phyloP scores from a whole-genome alignment of 2,113 vertebrate genomes.

The Myrmecophaga tridactyla region DNA sequence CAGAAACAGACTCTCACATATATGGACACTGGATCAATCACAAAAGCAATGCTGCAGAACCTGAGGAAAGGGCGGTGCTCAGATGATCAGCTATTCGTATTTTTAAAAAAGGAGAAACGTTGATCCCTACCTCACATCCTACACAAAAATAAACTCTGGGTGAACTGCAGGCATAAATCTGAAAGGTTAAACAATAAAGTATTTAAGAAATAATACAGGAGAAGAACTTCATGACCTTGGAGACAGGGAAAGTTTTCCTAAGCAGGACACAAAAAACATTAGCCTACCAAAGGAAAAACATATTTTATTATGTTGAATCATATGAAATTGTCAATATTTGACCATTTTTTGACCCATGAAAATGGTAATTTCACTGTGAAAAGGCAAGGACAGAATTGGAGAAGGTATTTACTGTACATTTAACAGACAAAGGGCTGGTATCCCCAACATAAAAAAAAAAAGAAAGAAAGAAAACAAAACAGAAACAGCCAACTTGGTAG shows the following conservation, averaged over 20 bases:
- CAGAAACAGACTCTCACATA: background rate
- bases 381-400: background rate
- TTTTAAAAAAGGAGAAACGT: background rate
- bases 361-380: constrained; percentile 16
- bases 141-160: background rate
- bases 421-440: background rate
- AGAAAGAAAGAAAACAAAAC: background rate
- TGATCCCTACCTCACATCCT: background rate
- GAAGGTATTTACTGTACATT: background rate
- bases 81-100: background rate
- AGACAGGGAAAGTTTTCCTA: background rate
- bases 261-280: background rate
- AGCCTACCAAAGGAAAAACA: background rate
- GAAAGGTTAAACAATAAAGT: background rate
- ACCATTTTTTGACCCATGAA: background rate
- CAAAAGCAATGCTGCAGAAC: background rate
- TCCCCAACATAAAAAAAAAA: constrained; percentile 27
- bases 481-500: background rate
- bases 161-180: background rate
- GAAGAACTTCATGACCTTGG: background rate
- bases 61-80: background rate
- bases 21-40: background rate
- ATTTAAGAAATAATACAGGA: background rate
- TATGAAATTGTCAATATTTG: background rate
- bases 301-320: background rate